Percentiles rank a stretch among this genome's conserved stretches.
Evolutionary conservation across 1,140 invertebrate species (phyloP).

Genomic region (Ditylenchus dipsaci): DNA sequence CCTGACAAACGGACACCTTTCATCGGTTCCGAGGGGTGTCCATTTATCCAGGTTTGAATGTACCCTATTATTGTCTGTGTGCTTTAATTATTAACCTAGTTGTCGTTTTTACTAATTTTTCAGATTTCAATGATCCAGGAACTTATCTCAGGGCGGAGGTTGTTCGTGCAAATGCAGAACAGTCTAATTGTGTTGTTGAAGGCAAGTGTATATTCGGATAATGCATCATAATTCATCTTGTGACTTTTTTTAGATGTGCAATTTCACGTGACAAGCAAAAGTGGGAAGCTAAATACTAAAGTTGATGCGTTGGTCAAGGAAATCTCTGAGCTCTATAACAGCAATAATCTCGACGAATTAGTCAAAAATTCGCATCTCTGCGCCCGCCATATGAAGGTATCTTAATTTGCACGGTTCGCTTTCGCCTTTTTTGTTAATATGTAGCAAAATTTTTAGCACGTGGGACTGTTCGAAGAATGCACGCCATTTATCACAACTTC

Average conservation of each 20-base stretch:
- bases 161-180: too few species aligned
- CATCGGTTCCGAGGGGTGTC: too few species aligned
- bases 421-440: background rate
- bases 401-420: background rate
- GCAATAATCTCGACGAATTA: slow-evolving; percentile 46
- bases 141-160: too few species aligned
- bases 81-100: too few species aligned
- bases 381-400: slow-evolving; percentile 46
- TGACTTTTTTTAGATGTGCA: slow-evolving; percentile 26
- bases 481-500: slow-evolving; percentile 47
- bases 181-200: too few species aligned
- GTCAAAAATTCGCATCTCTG: slow-evolving; percentile 46
- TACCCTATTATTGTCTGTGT: too few species aligned
- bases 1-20: too few species aligned
- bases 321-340: slow-evolving; percentile 46
- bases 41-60: too few species aligned
- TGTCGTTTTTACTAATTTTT: too few species aligned
- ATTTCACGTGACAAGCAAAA: slow-evolving; percentile 32
- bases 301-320: slow-evolving; percentile 49
- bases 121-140: too few species aligned
- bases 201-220: too few species aligned
- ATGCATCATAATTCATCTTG: too few species aligned
- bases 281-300: slow-evolving; percentile 45
- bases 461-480: slow-evolving; percentile 50
- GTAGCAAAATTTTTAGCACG: slow-evolving; percentile 24